Base-by-base conservation (phyloP, 2,888 invertebrate species). In the Stramonita haemastoma region DNA sequence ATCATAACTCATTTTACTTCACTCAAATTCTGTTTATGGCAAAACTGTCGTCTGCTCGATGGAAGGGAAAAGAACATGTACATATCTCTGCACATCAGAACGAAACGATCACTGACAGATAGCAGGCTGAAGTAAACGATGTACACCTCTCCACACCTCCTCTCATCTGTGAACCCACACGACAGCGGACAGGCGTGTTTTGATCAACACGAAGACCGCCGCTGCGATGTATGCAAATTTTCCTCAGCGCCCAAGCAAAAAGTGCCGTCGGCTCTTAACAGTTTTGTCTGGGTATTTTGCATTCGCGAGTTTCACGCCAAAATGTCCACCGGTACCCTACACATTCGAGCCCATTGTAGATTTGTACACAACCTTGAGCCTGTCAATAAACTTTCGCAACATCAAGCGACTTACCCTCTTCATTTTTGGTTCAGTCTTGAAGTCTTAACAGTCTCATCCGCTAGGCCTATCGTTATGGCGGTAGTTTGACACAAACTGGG, bases 171-270 rank as follows among this genome's bases (percentile, higher is more conserved):
- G 66, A 66, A 26, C 66, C 66, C 66, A 15, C 77, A 19, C 77
- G 32, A 79, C 77, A 79, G 15, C 17, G 56, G n/a, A 88, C 66
- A 86, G 29, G 70, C 70, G 87, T 81, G 88, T 81, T 90, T 32
- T 86, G 88, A 88, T 90, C 90, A 90, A 86, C 88, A 88, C 90
- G 86, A 86, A 81, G 22, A 79, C 77, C 32, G 34, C 77, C 77
- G 34, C 77, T 26, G 77, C 19, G 26, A 34, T 79, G 77, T 79
- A 79, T 79, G 77, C 77, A 79, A 79, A 79, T 79, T 79, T 32
- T 60, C 19, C 32, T 32, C 32, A 32, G 77, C 32, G 77, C 77
- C 77, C 32, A 32, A 79, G 17, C 77, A 29, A 46, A 46, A 46
- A 46, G 46, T 19, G 19, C 34, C n/a, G 34, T 79, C 32, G 32